Evolutionary conservation across 2,888 invertebrate species (phyloP).

Genomic region (Caenorhabditis afra): DNA sequence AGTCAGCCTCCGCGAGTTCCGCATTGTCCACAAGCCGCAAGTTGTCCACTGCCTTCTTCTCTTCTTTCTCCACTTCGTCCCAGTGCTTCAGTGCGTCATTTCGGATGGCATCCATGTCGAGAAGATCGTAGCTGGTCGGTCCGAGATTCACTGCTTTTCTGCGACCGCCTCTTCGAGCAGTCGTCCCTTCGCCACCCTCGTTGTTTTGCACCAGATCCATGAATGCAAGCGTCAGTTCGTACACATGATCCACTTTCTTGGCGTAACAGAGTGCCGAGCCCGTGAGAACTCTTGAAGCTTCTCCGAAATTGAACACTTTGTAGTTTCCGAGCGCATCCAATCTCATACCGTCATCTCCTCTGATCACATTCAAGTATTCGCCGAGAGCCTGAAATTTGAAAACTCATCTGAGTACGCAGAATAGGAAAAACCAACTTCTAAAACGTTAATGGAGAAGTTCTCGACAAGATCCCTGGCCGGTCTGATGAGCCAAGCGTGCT

Average conservation of each 20-base stretch:
- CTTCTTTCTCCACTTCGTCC: constrained; percentile 32
- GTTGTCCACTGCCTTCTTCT: constrained; percentile 36
- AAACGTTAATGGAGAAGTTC: constrained; percentile 61
- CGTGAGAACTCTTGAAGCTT: constrained; percentile 88
- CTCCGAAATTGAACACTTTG: constrained; percentile 85
- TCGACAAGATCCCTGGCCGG: constrained; percentile 62
- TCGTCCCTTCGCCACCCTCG: neutral
- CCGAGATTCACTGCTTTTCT: constrained; percentile 25
- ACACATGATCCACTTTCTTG: constrained; percentile 83
- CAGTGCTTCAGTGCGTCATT: neutral
- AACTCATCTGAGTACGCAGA: neutral
- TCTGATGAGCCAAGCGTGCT: constrained; percentile 56
- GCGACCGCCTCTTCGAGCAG: constrained; percentile 13
- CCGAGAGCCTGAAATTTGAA: constrained; percentile 39
- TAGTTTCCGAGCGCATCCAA: constrained; percentile 34
- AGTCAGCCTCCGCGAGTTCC: constrained; percentile 17
- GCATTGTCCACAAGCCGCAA: constrained; percentile 43
- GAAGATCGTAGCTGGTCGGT: constrained; percentile 27
- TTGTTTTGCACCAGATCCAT: constrained; percentile 29
- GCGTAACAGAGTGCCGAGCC: constrained; percentile 86
- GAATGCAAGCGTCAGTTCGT: constrained; percentile 23
- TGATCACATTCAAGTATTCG: constrained; percentile 37
- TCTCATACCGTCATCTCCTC: constrained; percentile 82
- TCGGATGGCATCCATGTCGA: constrained; percentile 2
- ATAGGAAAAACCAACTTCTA: constrained; percentile 17